Conservation (phyloP, 1,140 invertebrate species). For the Bombus terrestris region DNA sequence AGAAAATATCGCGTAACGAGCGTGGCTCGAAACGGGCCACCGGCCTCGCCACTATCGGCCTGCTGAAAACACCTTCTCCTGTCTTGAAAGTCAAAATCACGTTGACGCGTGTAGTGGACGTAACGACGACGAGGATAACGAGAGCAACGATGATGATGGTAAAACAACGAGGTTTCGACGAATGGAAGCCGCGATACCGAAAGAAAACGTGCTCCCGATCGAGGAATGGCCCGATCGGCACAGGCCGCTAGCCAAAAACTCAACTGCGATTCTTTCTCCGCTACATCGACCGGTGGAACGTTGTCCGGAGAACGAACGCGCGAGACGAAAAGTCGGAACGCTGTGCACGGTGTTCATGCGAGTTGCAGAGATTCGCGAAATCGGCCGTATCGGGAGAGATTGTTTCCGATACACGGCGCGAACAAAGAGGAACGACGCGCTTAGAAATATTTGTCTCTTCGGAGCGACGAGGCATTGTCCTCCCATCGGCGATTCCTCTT, state of each 20-base stretch:
- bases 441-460: constrained; percentile 47
- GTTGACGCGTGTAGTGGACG: neutral
- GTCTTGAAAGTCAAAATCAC: neutral
- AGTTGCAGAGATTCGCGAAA: neutral
- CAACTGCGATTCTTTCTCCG: neutral
- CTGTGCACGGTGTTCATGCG: no score
- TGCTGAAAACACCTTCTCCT: no score
- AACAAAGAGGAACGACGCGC: constrained; percentile 15
- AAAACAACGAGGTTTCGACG: no score
- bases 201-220: accelerated
- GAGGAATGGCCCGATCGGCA: neutral
- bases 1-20: constrained; percentile 19
- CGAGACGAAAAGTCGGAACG: neutral
- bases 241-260: neutral
- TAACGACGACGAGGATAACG: no score
- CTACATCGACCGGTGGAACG: neutral
- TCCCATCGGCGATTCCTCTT: constrained; percentile 8
- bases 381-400: neutral
- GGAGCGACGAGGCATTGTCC: constrained; percentile 31
- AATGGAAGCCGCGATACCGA: no score
- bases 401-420: neutral
- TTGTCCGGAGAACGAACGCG: neutral
- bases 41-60: neutral
- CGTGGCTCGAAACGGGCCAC: neutral
- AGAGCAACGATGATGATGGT: no score